Conservation (phyloP, 1,140 invertebrate species). For the Scaptomyza hsui region DNA sequence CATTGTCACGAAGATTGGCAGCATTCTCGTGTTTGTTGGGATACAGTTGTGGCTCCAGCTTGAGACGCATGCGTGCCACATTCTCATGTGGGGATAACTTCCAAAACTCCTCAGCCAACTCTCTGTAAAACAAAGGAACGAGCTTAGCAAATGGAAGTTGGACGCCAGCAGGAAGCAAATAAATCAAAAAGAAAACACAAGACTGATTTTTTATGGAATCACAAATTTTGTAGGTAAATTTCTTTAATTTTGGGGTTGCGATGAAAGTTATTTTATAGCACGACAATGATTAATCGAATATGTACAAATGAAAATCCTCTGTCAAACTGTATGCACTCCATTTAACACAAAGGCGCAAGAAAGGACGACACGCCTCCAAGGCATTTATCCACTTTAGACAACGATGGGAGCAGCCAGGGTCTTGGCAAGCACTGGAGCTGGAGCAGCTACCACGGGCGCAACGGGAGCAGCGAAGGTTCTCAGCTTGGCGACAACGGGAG, state of each 20-base stretch:
- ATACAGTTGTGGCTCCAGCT: constrained; percentile 86
- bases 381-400: constrained; percentile 45
- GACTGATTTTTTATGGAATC: constrained; percentile 15
- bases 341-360: constrained; percentile 21
- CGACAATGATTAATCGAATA: constrained; percentile 83
- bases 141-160: background rate
- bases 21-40: constrained; percentile 86
- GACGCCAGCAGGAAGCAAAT: background rate
- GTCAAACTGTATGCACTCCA: constrained; percentile 50
- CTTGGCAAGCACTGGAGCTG: constrained; percentile 67
- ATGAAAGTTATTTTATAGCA: constrained; percentile 74
- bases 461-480: constrained; percentile 50
- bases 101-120: constrained; percentile 84
- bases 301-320: constrained; percentile 82
- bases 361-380: constrained; percentile 11
- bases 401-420: constrained; percentile 69
- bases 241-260: constrained; percentile 61
- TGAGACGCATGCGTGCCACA: constrained; percentile 87
- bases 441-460: constrained; percentile 57
- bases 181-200: background rate
- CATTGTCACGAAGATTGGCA: constrained; percentile 87
- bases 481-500: constrained; percentile 70
- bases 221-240: constrained; percentile 50
- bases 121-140: constrained; percentile 55
- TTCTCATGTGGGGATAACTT: constrained; percentile 88